Conservation (phyloP, 1,140 invertebrate genomes). For the Dryas iulia region DNA sequence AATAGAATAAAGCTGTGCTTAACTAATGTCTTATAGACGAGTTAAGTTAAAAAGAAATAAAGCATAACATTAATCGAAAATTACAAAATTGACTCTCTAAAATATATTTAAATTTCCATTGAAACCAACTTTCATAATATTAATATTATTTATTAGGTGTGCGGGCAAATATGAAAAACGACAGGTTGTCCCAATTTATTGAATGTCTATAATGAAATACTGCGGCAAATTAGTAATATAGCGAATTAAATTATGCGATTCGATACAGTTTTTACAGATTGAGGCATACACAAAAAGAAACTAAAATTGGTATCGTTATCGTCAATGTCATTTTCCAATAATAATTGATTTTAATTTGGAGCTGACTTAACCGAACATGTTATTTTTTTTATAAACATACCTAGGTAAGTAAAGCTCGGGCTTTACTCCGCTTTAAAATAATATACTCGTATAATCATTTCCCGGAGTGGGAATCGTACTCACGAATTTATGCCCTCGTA, state of each 20-base stretch:
- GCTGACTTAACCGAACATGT: not conserved
- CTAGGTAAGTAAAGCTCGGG: too few species aligned
- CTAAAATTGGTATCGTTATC: constrained; percentile 9
- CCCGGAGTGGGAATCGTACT: too few species aligned
- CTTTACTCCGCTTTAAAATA: too few species aligned
- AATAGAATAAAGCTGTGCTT: too few species aligned
- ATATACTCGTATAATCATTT: too few species aligned
- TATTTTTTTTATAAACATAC: too few species aligned
- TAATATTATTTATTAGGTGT: not conserved
- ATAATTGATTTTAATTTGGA: constrained; percentile 20
- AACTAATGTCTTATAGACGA: too few species aligned
- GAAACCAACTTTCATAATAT: not conserved
- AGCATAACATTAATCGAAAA: not conserved
- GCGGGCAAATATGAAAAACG: not conserved
- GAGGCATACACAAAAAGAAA: constrained; percentile 21
- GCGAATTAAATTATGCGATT: constrained; percentile 1
- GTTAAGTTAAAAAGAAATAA: not conserved
- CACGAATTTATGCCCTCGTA: too few species aligned
- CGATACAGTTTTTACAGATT: not conserved
- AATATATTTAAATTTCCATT: not conserved
- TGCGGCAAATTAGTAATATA: not conserved
- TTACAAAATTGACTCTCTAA: not conserved
- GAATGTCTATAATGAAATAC: not conserved
- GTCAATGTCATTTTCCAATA: constrained; percentile 13
- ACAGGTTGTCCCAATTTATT: not conserved